phyloP scores from a whole-genome alignment of 1,140 invertebrate species.

The Orius insidiosus region DNA sequence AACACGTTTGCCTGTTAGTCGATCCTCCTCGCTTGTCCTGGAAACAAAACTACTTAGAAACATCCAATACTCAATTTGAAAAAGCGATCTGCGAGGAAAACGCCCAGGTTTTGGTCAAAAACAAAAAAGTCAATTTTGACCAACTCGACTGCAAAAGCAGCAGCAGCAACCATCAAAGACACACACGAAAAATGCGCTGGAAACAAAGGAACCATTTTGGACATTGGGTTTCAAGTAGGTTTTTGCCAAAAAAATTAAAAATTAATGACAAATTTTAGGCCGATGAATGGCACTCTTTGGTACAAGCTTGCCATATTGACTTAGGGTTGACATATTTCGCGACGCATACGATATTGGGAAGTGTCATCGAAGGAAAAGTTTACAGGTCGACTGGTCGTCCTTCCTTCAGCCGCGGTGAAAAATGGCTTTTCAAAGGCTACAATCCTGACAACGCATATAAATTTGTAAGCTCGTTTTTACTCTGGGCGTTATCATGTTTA shows the following conservation, averaged over 20 bases:
- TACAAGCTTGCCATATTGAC: constrained; percentile 13
- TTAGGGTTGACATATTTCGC: constrained; percentile 7
- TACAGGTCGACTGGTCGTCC: constrained; percentile 10
- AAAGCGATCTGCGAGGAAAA: not conserved
- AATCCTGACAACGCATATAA: constrained; percentile 16
- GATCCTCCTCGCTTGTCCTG: constrained; percentile 12
- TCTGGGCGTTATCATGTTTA: not conserved
- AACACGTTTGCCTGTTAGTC: constrained; percentile 6
- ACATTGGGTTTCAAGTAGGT: constrained; percentile 14
- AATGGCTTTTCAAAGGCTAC: constrained; percentile 16
- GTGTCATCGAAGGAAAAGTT: constrained; percentile 12
- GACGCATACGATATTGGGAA: constrained; percentile 10
- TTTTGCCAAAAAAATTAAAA: not conserved
- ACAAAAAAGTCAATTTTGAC: not conserved
- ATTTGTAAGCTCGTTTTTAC: constrained; percentile 8
- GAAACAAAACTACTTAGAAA: constrained; percentile 12
- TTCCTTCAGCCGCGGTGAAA: constrained; percentile 14
- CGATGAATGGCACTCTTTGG: constrained; percentile 6
- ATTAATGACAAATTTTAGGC: not conserved
- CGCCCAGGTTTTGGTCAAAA: not conserved
- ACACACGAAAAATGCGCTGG: constrained; percentile 10
- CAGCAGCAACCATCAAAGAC: not conserved
- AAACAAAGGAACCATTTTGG: constrained; percentile 5
- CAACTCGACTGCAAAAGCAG: constrained; percentile 9
- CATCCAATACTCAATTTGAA: not conserved